These are phyloP conservation scores for Palythoa grandis DNA, from an alignment of 92 coral and sea anemone species.

Conservation along the genomic window DNA sequence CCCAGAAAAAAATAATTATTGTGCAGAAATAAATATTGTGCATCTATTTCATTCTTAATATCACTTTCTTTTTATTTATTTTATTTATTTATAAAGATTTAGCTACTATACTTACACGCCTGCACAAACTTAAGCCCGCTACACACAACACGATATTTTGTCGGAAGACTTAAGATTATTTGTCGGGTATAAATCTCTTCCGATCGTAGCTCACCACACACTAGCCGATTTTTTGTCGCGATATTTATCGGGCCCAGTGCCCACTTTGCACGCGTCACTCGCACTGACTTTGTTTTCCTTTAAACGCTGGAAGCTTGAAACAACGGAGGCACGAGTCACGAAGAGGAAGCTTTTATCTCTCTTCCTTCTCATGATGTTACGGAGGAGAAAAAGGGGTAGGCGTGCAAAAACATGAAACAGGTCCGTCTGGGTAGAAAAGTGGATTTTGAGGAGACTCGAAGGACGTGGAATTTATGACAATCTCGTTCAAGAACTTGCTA, in stretches of 20 bases:
- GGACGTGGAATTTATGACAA: constrained; percentile 31
- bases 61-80: no score
- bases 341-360: constrained; percentile 5
- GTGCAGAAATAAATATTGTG: no score
- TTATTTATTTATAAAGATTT: no score
- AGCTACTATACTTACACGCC: no score
- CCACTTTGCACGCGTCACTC: neutral
- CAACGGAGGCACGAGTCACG: neutral
- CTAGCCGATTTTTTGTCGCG: neutral
- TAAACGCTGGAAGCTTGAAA: neutral
- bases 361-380: constrained; percentile 8
- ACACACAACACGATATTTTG: neutral
- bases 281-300: no score
- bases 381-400: constrained; percentile 34
- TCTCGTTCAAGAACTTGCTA: constrained; percentile 45
- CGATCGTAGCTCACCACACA: neutral
- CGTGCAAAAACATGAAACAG: constrained; percentile 12
- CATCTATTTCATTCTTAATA: no score
- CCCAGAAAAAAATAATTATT: no score
- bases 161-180: neutral
- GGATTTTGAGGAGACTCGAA: constrained; percentile 47
- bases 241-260: constrained; percentile 16
- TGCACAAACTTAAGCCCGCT: constrained; percentile 4
- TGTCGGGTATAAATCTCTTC: neutral
- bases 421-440: constrained; percentile 38